Base-by-base conservation (phyloP, 2,888 invertebrate genomes). In the Himalopsyche kuldschensis region DNA sequence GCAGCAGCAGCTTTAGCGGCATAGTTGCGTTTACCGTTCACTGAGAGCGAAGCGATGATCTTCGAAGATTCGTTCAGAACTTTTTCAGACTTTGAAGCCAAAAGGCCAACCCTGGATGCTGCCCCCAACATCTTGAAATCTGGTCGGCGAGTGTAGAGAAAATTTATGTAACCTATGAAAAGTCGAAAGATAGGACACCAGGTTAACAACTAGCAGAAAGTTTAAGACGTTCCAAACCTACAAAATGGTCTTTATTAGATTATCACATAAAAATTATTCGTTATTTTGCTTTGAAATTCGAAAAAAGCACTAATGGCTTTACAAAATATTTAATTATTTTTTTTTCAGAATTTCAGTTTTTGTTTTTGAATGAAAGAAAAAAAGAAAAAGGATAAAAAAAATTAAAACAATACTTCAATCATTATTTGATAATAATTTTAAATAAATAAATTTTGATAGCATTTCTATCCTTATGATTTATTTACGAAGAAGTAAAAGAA, bases 31-130 rank as follows among this genome's bases (percentile, higher is more conserved):
- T 85, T 84, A 63, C 83, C 83, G 46, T 78, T 78, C 15, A 81
- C 84, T 48, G 83, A 79, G 20, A 81, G 75, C 27, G 82, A 84
- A 17, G 81, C 80, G 79, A 84, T 82, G 76, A 85, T 79, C 81
- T 84, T 85, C n/a, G 82, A 77, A 30, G 83, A 84, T 82, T 85
- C 85, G 80, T 82, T 82, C 6, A 82, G 35, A 15, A 89, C 87
- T 87, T 90, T 91, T 88, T 90, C 90, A 89, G 91, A 89, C 89
- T 89, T 91, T 87, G 91, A 90, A 89, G 90, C 91, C 89, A 91
- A 88, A 87, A 90, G 91, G 89, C 91, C 90, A 88, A 90, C 90
- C 90, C 90, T 91, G 88, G 90, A 90, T 15, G 83, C 84, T 46
- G 85, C 83, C 80, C 84, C 83, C 82, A 85, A 84, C 86, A 86